Base-by-base conservation (phyloP, 2,888 invertebrate genomes). In the Drosophila sordidula region DNA sequence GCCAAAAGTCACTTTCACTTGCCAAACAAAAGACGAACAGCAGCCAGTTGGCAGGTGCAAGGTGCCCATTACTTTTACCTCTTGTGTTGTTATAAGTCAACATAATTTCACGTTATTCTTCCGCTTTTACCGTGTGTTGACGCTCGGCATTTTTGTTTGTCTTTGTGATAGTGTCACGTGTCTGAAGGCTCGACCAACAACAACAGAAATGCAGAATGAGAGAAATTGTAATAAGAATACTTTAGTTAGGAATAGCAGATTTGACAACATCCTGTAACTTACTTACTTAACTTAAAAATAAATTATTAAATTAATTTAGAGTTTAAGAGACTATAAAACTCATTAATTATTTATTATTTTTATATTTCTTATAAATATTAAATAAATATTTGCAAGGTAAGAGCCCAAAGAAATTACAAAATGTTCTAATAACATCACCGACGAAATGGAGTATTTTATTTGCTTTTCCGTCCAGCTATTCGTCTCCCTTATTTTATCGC, bases 111-210 rank as follows among this genome's bases (percentile, higher is more conserved):
- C 78, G 68, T 82, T 69, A 72, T 52, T 64, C 72, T 62, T 55
- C 56, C 72, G 22, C 63, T 32, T 57, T 61, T 38, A 52, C 66
- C 58, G 50, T 29, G 38, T 80, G 49, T 78, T 70, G 59, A 78
- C 75, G 70, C 50, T 54, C 62, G 61, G 55, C 64, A 75, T 75
- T 72, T 79, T 61, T 70, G 54, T 70, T 55, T 64, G 32, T 66
- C 51, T 38, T 65, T 51, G 55, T 67, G 62, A 79, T 76, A 85
- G 75, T 64, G 78, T 84, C 78, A 86, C 85, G 67, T 62, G 83
- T 75, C 76, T 62, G 62, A 62, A 47, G 39, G 14, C 45, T 18
- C 16, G 42, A 39, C 22, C 50, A 58, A 80, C 67, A 68, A 68
- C 75, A 75, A 78, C 58, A 55, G 52, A 29, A 59, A 46, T 16